Base-by-base conservation (phyloP, 2,797 vertebrate species). In the Momotus momota region DNA sequence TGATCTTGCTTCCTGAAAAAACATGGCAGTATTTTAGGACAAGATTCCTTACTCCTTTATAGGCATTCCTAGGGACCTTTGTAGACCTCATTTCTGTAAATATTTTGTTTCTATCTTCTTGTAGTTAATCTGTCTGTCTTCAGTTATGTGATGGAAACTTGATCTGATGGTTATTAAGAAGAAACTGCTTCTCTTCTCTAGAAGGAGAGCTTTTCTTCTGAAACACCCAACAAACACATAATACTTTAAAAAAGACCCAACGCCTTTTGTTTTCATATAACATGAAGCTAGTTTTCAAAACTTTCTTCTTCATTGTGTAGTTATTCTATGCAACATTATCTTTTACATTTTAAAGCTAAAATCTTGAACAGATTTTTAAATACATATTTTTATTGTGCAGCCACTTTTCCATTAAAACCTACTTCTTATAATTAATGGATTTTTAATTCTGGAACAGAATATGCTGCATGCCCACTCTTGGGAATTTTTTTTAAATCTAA, bases 381-480 rank as follows among this genome's bases (percentile, higher is more conserved):
- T 57, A 21, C 0, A 1, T 35, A n/a, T 46, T 87, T 82, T 81
- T 71, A 54, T 46, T 33, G 19, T 61, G 33, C 20, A 49, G 46
- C 14, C 25, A 31, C 7, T 77, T 77, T 73, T 43, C 48, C 29
- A 51, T 69, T 73, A 27, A 86, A 75, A 52, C 15, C 23, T 58
- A 41, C 31, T 80, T 79, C 31, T 80, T 79, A 14, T 41, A 41
- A 18, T 70, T 81, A 83, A 94, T 54, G 58, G 38, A 43, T 62
- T 86, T 88, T 86, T 57, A 81, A 70, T 91, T 94, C 43, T 91
- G 54, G 61, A 91, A 60, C 40, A 60, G n/a, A 54, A 45, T 77
- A 49, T 35, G 6, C 20, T 57, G 25, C 3, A 0, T 83, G 33
- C 6, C 7, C 2, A 2, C 46, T 58, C 31, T 41, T 51, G 15